Percentiles rank a stretch among this genome's conserved stretches.
These are phyloP conservation scores for Montipora efflorescens DNA, from an alignment of 64 coral and sea anemone species.

Conservation along the genomic window DNA sequence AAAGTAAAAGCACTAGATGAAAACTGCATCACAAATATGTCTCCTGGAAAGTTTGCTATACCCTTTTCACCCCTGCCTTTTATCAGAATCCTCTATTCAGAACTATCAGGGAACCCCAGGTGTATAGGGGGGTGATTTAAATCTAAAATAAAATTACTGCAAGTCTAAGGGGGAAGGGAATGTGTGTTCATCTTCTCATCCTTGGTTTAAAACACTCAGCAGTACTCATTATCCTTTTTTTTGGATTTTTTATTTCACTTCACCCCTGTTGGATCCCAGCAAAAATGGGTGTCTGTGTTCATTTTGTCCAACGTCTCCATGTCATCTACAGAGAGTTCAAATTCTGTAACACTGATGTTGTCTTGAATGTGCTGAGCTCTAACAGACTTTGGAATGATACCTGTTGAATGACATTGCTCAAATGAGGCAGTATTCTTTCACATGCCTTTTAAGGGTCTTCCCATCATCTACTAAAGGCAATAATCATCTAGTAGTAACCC, in stretches of 20 bases:
- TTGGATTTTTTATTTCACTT: neutral
- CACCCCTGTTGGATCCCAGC: constrained; percentile 80
- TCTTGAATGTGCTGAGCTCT: constrained; percentile 70
- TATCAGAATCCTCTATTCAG: too few species aligned
- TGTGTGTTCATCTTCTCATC: neutral
- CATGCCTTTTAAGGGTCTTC: too few species aligned
- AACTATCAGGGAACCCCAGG: too few species aligned
- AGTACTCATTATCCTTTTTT: neutral
- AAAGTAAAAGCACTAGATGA: too few species aligned
- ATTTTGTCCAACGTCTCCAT: constrained; percentile 64
- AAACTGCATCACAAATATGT: too few species aligned
- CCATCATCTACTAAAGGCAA: too few species aligned
- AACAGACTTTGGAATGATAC: constrained; percentile 88
- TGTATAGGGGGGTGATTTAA: too few species aligned
- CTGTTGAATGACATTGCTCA: constrained; percentile 32
- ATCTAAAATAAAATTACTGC: too few species aligned
- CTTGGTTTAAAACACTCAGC: neutral
- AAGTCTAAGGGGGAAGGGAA: too few species aligned
- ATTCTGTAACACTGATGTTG: constrained; percentile 76
- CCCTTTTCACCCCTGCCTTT: too few species aligned
- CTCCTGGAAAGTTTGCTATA: too few species aligned
- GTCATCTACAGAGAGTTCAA: constrained; percentile 67
- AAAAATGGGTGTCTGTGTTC: constrained; percentile 61
- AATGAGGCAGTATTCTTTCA: neutral
- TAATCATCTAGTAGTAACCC: too few species aligned